Evolutionary conservation across 2,113 vertebrate genomes (phyloP), one percentile per base, ranked within the genome.

Genomic region (Sciurus niger): DNA sequence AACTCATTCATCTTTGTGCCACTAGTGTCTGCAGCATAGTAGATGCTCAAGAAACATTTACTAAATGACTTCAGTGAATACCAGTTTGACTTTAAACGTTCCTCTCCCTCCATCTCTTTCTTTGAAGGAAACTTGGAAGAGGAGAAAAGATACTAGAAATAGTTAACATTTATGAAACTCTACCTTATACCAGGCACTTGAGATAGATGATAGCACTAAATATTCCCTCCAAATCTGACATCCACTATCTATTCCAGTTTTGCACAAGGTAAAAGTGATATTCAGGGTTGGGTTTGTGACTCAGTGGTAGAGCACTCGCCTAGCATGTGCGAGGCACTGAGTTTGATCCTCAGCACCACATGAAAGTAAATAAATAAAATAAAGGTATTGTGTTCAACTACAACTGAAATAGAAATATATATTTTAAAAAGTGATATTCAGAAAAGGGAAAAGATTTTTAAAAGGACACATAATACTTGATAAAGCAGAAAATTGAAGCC

Each of bases 11-110:
- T 82, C 53, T 90, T 84, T 86, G 8, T 92, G 37, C 85, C 60
- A 80, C n/a, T 16, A 73, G 2, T 14, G 43, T 55, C 65, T 73
- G 34, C 34, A 70, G 78, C 17, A 83, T n/a, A 94, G n/a, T 86
- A 95, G 34, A 78, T 95, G 74, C 58, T 93, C 32, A 96, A 93
- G 90, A 94, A 97, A 95, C n/a, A 76, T 85, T 72, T 70, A 86
- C 8, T 90, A 40, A 92, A 84, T 94, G 14, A 86, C 55, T 58
- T 82, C 37, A 53, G 3, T 43, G n/a, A 91, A 83, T 14, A 46
- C 2, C 10, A 92, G 0, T 85, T 51, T 92, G 48, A 68, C 25
- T 30, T 84, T 67, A 92, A 86, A 86, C 87, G 86, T 51, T 84
- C 37, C 22, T 90, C 82, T 88, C n/a, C 70, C n/a, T 63, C 74